Base-by-base conservation (phyloP, 2,113 vertebrate species). In the Eleginops maclovinus region DNA sequence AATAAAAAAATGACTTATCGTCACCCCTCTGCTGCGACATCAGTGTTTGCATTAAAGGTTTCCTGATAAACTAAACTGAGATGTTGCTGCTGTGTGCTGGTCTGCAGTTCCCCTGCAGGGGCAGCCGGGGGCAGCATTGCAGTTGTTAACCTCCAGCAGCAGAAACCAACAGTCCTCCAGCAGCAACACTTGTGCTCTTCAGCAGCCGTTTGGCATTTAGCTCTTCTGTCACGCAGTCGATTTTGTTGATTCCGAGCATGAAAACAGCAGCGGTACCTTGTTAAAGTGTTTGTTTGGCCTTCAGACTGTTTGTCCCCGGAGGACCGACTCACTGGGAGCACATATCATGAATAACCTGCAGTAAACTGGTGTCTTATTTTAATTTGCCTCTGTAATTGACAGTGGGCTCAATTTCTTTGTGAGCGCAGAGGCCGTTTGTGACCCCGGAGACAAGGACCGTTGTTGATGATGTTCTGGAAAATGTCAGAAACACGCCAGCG, bases 121-220 rank as follows among this genome's bases (percentile, higher is more conserved):
- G 0, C 88, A 88, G 56, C 15, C 12, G 88, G 89, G 89, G 91
- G 89, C 85, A 87, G 72, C 77, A 77, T 80, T 85, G 82, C 53
- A 63, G 77, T 62, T 50, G 41, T 31, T 16, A 70, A 44, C 4
- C 68, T 12, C 17, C 70, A 3, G 43, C 68, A 14, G 47, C 63
- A 24, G 64, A 26, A 62, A 21, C 19, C 1, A n/a, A 1, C 11
- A 17, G 70, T 40, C 28, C 70, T 54, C 28, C 74, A 63, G 53
- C 66, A 62, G 60, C 22, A 61, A 41, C 68, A 43, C 21, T 69
- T 58, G 13, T 12, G 66, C 50, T 79, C 76, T 46, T 71, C 31
- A 58, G 68, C 72, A 60, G 67, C 62, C 24, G 63, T 75, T 72
- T 83, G 80, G 77, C 88, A 76, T 87, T 86, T 82, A 71, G 53